These are phyloP conservation scores for Wasmannia auropunctata DNA, from an alignment of 1,140 invertebrate species.

Conservation along the genomic window DNA sequence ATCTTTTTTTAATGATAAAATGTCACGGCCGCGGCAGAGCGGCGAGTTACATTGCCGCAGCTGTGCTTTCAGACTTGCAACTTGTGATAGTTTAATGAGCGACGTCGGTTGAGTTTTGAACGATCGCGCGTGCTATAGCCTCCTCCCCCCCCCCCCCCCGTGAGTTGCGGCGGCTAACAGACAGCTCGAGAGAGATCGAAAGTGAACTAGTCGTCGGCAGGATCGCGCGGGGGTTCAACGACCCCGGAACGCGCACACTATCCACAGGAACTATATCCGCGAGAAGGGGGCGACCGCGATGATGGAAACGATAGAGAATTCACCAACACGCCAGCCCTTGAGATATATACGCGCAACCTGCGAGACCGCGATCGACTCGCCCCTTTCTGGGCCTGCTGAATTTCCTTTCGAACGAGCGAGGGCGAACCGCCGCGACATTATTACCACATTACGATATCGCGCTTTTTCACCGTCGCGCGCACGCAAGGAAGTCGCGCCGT, in stretches of 20 bases:
- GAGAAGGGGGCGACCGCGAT: constrained; percentile 6
- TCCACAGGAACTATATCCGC: constrained; percentile 45
- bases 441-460: constrained; percentile 10
- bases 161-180: constrained; percentile 30
- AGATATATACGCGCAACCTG: constrained; percentile 52
- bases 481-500: not conserved
- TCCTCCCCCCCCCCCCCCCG: not conserved
- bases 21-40: constrained; percentile 57
- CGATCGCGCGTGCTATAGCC: constrained; percentile 63
- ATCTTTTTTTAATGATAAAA: constrained; percentile 53
- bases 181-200: constrained; percentile 62
- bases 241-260: constrained; percentile 50
- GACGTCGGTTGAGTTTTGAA: constrained; percentile 73
- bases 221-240: constrained; percentile 65
- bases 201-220: constrained; percentile 50
- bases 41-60: constrained; percentile 58
- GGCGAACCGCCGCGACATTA: constrained; percentile 36
- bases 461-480: constrained; percentile 4
- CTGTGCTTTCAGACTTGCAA: constrained; percentile 69
- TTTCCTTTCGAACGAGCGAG: not conserved
- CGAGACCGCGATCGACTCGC: constrained; percentile 8
- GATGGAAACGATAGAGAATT: constrained; percentile 32
- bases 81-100: constrained; percentile 74
- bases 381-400: not conserved
- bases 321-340: constrained; percentile 42